Percentiles rank a stretch among this genome's conserved stretches.
Evolutionary conservation across 2,797 vertebrate species (phyloP).

Genomic region (Rhyacichthys aspro): DNA sequence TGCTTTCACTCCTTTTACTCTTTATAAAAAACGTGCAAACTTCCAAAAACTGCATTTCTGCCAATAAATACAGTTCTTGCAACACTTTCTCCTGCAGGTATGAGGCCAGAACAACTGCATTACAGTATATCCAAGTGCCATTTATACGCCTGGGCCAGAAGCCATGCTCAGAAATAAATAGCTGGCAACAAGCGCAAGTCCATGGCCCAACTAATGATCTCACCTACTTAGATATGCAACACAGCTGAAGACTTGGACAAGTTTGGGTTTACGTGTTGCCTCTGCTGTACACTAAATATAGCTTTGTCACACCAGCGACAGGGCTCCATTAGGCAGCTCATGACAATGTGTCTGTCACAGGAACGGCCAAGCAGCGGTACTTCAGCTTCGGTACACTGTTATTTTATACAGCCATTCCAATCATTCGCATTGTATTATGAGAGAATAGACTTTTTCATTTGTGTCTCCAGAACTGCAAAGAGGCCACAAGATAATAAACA

Average conservation of each 20-base stretch:
- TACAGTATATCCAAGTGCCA: constrained; percentile 2
- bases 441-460: neutral
- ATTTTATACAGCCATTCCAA: neutral
- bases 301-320: constrained; percentile 7
- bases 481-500: no score
- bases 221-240: constrained; percentile 22
- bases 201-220: constrained; percentile 30
- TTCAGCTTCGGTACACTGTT: neutral
- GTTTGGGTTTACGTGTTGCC: constrained; percentile 17
- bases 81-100: neutral
- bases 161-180: constrained; percentile 22
- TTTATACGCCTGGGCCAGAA: constrained; percentile 13
- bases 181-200: constrained; percentile 12
- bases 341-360: neutral
- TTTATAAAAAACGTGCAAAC: no score
- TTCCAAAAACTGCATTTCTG: constrained; percentile 1
- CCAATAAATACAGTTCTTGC: neutral
- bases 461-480: neutral
- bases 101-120: constrained; percentile 12
- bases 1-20: no score
- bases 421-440: neutral
- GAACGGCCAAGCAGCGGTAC: neutral
- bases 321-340: constrained; percentile 1
- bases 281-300: constrained; percentile 22
- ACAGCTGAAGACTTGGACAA: constrained; percentile 29